Evolutionary conservation across 2,113 vertebrate genomes (phyloP), one percentile per base, ranked within the genome.

Genomic region (Xerus inauris): DNA sequence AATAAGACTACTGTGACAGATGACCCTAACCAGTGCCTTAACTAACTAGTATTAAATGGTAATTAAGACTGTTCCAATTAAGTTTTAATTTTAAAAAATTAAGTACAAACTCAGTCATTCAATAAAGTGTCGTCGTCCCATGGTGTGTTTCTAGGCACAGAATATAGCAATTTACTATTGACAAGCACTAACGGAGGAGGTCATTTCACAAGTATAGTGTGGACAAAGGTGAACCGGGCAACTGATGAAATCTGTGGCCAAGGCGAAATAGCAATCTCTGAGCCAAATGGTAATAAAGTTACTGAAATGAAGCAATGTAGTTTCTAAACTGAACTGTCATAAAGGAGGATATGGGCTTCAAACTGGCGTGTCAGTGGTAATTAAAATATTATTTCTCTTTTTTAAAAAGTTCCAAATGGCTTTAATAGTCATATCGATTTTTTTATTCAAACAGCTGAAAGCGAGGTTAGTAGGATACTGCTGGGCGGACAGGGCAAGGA

Each of bases 201-300:
- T 99, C 99, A 99, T 99, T 99, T 99, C 99, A 99, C 98, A 99
- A 99, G 99, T 99, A 99, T 98, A 98, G 99, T 96, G 98, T 98
- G 99, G 98, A 99, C 99, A 99, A 99, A 99, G 99, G 99, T 99
- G 99, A 99, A 99, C 98, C 98, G 99, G 99, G 99, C 99, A 99
- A 99, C 99, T 99, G 99, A 99, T 99, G 99, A 99, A 99, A 99
- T 99, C 99, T 99, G 99, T 99, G 99, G 99, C 99, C 99, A 99
- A 99, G 99, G 99, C 99, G 99, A 99, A 99, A 99, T 99, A 99
- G 99, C 99, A 99, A 99, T 99, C 99, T 99, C 99, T 98, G 98
- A 99, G 99, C 99, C 99, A 99, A 99, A 99, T 99, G 99, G 99
- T 99, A 99, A 99, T 99, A 99, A 99, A 99, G 99, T 99, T 99